Percentiles rank a stretch among this genome's conserved stretches.
These are phyloP conservation scores for Anoura caudifer DNA, from an alignment of 2,113 vertebrate genomes.

Conservation along the genomic window DNA sequence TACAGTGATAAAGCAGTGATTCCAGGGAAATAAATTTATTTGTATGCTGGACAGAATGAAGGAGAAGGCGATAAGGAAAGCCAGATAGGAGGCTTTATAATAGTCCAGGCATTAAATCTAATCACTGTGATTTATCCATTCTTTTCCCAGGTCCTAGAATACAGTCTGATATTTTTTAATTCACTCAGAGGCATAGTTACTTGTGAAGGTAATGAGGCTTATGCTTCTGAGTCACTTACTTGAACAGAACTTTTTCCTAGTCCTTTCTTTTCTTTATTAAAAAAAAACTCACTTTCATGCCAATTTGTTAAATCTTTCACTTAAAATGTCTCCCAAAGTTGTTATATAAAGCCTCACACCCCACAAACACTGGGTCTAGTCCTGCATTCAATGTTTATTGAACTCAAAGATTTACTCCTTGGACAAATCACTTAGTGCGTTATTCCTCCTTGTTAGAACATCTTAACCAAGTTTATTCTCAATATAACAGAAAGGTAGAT, in stretches of 20 bases:
- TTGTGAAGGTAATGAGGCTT: background rate
- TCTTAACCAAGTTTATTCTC: background rate
- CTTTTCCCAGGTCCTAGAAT: background rate
- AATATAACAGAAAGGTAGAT: background rate
- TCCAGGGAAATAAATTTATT: background rate
- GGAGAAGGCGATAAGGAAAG: background rate
- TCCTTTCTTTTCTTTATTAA: background rate
- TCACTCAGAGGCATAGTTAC: slow-evolving; percentile 1
- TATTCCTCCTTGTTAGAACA: background rate
- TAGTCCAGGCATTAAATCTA: background rate
- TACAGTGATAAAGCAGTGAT: background rate
- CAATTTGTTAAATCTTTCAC: background rate
- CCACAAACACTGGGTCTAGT: background rate
- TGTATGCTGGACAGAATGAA: background rate
- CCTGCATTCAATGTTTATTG: background rate
- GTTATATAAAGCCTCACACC: background rate
- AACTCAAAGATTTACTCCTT: background rate
- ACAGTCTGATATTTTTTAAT: background rate
- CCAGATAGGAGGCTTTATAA: background rate
- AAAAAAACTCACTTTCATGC: background rate
- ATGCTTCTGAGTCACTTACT: background rate
- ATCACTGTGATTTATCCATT: slow-evolving; percentile 8
- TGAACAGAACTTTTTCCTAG: background rate
- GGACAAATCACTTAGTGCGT: background rate
- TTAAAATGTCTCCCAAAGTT: background rate